Evolutionary conservation across 2,797 vertebrate species (phyloP), one percentile per base, ranked within the genome.

Genomic region (Chiroxiphia lanceolata): DNA sequence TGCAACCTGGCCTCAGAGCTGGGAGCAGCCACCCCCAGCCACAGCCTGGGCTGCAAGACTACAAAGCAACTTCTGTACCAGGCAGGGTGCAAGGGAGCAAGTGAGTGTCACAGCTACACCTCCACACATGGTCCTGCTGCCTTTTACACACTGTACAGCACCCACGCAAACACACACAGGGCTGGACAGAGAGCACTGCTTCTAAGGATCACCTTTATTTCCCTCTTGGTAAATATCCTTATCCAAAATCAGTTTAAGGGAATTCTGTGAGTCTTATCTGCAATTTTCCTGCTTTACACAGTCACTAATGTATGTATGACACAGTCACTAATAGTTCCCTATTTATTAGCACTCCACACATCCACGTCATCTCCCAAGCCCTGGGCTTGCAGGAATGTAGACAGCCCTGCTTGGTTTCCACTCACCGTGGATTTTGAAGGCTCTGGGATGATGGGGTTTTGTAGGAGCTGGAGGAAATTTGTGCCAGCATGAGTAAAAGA

Each of bases 271-370:
- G 68, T 70, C 92, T 97, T 96, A 96, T 87, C 84, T 94, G 79
- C 82, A 89, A 81, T 95, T 95, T 95, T 93, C 65, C 89, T 96
- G 91, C 91, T 83, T 91, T 81, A 47, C 69, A 34, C 44, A 63
- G 76, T 67, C 76, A 72, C 67, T 87, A 69, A 36, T 36, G n/a
- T n/a, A n/a, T n/a, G n/a, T n/a, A n/a, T n/a, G n/a, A 47, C 69
- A 34, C 44, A 63, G 76, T 67, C 76, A 72, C 67, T 87, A 69
- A 36, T 36, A 85, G 72, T 31, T 96, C 54, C 84, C 65, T 44
- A 29, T 90, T 89, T 92, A 91, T 94, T 93, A 94, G 59, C 71
- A 59, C 92, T 93, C 94, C 89, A 72, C 47, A 38, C 47, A 44
- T 91, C 87, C 95, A 96, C 5, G 10, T 47, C 8, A 3, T 88